These are phyloP conservation scores for Pica pica DNA, from an alignment of 2,113 vertebrate species.

Conservation along the genomic window DNA sequence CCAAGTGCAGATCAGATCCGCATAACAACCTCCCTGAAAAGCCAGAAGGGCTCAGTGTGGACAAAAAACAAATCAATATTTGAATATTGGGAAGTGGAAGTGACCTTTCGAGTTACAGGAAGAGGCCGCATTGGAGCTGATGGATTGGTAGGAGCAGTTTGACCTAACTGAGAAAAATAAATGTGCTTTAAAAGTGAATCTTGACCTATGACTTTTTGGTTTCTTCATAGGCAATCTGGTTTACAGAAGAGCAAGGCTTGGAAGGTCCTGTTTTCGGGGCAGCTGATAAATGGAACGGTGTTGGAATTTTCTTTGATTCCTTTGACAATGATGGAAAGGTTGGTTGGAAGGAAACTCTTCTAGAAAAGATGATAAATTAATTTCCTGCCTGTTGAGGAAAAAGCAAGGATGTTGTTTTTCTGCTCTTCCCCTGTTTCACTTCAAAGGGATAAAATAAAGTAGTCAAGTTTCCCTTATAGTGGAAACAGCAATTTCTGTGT, in stretches of 20 bases:
- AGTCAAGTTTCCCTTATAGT: not conserved
- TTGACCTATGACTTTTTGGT: not conserved
- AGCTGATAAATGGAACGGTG: slow-evolving; percentile 89
- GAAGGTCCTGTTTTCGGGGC: slow-evolving; percentile 94
- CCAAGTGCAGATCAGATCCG: slow-evolving; percentile 93
- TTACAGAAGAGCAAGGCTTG: slow-evolving; percentile 84
- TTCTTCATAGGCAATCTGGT: slow-evolving; percentile 87
- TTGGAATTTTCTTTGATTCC: slow-evolving; percentile 97
- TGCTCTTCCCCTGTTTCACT: not conserved
- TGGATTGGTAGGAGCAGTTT: slow-evolving; percentile 80
- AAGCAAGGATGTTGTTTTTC: not conserved
- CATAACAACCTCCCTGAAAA: slow-evolving; percentile 92
- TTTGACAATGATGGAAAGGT: slow-evolving; percentile 99
- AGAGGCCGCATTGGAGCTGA: slow-evolving; percentile 93
- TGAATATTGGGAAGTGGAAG: slow-evolving; percentile 89
- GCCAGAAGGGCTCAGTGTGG: slow-evolving; percentile 92
- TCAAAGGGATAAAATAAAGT: not conserved
- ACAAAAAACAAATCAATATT: slow-evolving; percentile 84
- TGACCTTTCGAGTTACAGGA: slow-evolving; percentile 93
- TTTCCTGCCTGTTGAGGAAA: not conserved
- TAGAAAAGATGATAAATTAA: not conserved
- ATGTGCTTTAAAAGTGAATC: not conserved
- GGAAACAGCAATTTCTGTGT: not conserved
- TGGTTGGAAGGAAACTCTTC: not conserved
- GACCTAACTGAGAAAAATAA: not conserved